These are phyloP conservation scores for Hylaeus anthracinus DNA, from an alignment of 1,140 invertebrate genomes.

Conservation along the genomic window DNA sequence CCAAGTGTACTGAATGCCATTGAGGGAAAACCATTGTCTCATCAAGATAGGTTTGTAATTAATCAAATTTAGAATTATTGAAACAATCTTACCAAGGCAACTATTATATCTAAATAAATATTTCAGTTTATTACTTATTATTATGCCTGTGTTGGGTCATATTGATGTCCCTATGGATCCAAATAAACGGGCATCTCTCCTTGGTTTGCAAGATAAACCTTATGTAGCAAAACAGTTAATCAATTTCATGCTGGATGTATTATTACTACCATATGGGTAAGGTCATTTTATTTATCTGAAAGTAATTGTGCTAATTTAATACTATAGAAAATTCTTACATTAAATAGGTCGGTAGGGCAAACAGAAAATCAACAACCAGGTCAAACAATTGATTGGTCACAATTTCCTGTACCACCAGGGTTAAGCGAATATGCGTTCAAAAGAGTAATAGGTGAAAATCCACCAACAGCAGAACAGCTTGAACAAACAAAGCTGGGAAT, in stretches of 20 bases:
- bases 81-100: background rate
- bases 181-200: slow-evolving; percentile 83
- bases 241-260: slow-evolving; percentile 90
- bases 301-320: slow-evolving; percentile 10
- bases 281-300: slow-evolving; percentile 38
- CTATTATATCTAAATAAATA: slow-evolving; percentile 39
- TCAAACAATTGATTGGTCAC: slow-evolving; percentile 75
- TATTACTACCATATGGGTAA: slow-evolving; percentile 93
- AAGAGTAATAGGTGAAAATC: slow-evolving; percentile 88
- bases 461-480: slow-evolving; percentile 90
- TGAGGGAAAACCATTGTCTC: slow-evolving; percentile 89
- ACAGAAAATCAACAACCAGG: slow-evolving; percentile 69
- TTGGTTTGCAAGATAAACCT: slow-evolving; percentile 83
- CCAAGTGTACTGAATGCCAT: slow-evolving; percentile 89
- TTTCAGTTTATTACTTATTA: slow-evolving; percentile 88
- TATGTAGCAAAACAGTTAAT: slow-evolving; percentile 86
- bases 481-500: slow-evolving; percentile 91
- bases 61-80: slow-evolving; percentile 24
- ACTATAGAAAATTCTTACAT: slow-evolving; percentile 32
- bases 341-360: slow-evolving; percentile 65
- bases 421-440: slow-evolving; percentile 91
- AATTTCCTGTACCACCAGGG: slow-evolving; percentile 87
- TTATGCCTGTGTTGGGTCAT: slow-evolving; percentile 90
- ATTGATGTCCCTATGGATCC: slow-evolving; percentile 86
- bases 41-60: slow-evolving; percentile 89